Evolutionary conservation across 2,797 vertebrate genomes (phyloP).

Genomic region (Crenuchus spilurus): DNA sequence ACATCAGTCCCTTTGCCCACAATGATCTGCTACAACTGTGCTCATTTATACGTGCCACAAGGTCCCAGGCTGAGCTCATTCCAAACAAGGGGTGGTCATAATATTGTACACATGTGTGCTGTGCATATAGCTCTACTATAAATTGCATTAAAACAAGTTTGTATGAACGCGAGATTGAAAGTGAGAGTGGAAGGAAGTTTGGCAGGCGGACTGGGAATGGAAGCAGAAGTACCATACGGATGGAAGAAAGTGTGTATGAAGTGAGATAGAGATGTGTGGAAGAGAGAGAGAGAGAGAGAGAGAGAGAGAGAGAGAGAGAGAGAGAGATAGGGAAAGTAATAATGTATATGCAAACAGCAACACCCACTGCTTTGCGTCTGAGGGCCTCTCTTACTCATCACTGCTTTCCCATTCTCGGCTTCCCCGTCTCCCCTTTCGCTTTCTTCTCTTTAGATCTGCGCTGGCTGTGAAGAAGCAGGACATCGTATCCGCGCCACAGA

Average conservation of each 20-base stretch:
- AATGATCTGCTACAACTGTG: too few species aligned
- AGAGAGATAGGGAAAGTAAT: neutral
- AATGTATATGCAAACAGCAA: conserved; percentile 43
- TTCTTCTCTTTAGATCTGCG: neutral
- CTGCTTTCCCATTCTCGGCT: conserved; percentile 23
- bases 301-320: conserved; percentile 2
- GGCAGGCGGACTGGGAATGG: neutral
- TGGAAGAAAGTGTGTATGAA: neutral
- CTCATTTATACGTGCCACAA: too few species aligned
- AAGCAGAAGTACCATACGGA: neutral
- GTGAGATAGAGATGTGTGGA: neutral
- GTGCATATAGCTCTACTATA: too few species aligned
- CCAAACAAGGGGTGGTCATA: too few species aligned
- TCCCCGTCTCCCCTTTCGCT: conserved; percentile 8
- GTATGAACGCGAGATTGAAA: conserved; percentile 28
- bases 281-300: neutral
- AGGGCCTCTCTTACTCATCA: conserved; percentile 37
- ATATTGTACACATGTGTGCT: too few species aligned
- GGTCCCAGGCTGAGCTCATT: too few species aligned
- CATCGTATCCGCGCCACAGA: conserved; percentile 9
- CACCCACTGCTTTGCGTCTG: conserved; percentile 25
- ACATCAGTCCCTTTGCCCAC: too few species aligned
- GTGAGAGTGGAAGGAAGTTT: conserved; percentile 24
- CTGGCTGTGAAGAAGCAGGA: conserved; percentile 4
- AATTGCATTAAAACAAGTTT: neutral